Evolutionary conservation across 2,113 vertebrate species (phyloP), one percentile per base, ranked within the genome.

Genomic region (Buteo buteo): DNA sequence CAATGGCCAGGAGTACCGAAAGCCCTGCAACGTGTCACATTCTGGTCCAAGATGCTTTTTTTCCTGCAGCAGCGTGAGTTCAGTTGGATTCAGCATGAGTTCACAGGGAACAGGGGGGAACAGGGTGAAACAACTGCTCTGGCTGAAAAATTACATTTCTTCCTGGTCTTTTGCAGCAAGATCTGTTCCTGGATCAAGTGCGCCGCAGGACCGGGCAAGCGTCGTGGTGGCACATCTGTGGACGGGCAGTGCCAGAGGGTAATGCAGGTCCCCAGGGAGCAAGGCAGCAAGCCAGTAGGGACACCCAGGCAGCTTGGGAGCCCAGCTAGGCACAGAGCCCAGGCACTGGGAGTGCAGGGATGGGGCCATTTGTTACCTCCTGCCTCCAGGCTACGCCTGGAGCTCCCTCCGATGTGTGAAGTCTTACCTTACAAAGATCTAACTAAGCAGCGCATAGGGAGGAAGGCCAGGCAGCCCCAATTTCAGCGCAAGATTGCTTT

Each of bases 1-100:
- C 54, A 25, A 3, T 2, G 3, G 7, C 15, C 7, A 4, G 62
- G 16, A 52, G 44, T 13, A 42, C 8, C 0, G 44, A 50, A 58
- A 66, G 15, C 6, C 83, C 62, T 12, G 13, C 52, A n/a, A 5
- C 2, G 2, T 40, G n/a, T 59, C 55, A 34, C 10, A 1, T 67
- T 66, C 34, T 11, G 4, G 6, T 24, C 71, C 19, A 7, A 69
- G 42, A 38, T 2, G 1, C 38, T 18, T 25, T 36, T 38, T 67
- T n/a, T n/a, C 38, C 58, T 26, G 17, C 49, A 45, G 21, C 17
- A 13, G 40, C 9, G 32, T 45, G 54, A 58, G 25, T 10, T 49
- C 19, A 24, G 61, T 31, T 29, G 24, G 11, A 24, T 42, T n/a
- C 25, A 11, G 44, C 5, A 14, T 17, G 26, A 45, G 42, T 13